phyloP scores from a whole-genome alignment of 2,797 vertebrate species.

The Chrosomus eos region DNA sequence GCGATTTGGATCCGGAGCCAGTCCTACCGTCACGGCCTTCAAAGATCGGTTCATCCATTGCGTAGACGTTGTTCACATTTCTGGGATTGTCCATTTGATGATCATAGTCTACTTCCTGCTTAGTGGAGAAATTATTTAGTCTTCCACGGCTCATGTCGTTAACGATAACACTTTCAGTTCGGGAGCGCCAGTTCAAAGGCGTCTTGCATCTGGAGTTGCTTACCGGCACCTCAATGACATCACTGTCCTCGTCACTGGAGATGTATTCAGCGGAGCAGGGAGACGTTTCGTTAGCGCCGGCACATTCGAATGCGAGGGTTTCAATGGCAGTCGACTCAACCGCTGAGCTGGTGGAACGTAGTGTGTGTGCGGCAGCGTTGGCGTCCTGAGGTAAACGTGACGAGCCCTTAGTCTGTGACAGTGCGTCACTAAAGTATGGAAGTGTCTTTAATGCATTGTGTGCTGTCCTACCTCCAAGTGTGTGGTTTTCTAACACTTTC shows the following conservation, averaged over 20 bases:
- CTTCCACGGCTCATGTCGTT: neutral
- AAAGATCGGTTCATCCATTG: neutral
- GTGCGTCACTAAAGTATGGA: constrained; percentile 72
- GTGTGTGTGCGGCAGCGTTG: constrained; percentile 50
- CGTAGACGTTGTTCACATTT: constrained; percentile 11
- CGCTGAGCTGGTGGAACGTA: constrained; percentile 66
- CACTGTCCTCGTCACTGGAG: constrained; percentile 77
- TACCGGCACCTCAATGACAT: constrained; percentile 71
- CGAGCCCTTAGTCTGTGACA: constrained; percentile 70
- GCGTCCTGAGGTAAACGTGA: constrained; percentile 43
- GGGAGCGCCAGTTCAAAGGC: neutral
- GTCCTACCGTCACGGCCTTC: neutral
- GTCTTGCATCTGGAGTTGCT: constrained; percentile 46
- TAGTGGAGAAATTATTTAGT: neutral
- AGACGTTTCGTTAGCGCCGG: constrained; percentile 47
- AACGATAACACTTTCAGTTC: neutral
- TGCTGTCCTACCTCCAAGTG: neutral
- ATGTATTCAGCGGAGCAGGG: constrained; percentile 52
- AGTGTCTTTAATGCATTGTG: constrained; percentile 24
- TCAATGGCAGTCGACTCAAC: constrained; percentile 61
- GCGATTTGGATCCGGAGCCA: neutral
- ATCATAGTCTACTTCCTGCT: neutral
- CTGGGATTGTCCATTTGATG: neutral
- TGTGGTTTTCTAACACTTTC: constrained; percentile 14
- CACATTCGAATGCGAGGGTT: constrained; percentile 69